Conservation (phyloP, 2,113 vertebrate species). For the Rhinopomastus cyanomelas region DNA sequence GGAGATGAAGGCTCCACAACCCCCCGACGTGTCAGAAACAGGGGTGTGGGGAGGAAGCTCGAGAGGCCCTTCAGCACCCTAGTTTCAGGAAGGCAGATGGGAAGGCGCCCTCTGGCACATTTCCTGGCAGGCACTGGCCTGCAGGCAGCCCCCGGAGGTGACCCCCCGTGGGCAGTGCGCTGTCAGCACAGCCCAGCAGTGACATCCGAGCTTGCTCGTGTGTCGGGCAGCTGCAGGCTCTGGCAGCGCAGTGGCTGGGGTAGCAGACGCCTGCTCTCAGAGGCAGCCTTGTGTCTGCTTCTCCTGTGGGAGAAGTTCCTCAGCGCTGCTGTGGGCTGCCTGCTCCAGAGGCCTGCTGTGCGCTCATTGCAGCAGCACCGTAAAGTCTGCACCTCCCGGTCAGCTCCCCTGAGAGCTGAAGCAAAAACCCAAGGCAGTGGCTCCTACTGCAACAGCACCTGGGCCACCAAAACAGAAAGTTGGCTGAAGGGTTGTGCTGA, state of each 20-base stretch:
- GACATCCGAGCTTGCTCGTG: neutral
- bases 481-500: neutral
- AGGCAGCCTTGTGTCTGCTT: constrained; percentile 54
- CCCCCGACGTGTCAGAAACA: fast-evolving
- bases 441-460: neutral
- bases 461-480: neutral
- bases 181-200: neutral
- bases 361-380: constrained; percentile 30
- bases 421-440: neutral
- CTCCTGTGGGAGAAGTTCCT: constrained; percentile 56
- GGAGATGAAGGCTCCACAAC: no score
- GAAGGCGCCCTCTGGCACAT: fast-evolving
- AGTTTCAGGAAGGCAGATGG: neutral
- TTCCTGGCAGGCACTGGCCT: fast-evolving
- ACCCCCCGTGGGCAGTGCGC: neutral
- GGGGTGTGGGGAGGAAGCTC: fast-evolving
- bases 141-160: no score
- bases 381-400: constrained; percentile 42
- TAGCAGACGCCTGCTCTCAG: constrained; percentile 45
- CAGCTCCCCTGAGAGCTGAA: neutral
- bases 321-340: constrained; percentile 20
- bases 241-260: neutral
- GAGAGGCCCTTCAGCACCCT: neutral
- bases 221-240: constrained; percentile 61
- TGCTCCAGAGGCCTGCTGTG: constrained; percentile 10